Base-by-base conservation (phyloP, 2,888 invertebrate species). In the Synanthedon tipuliformis region DNA sequence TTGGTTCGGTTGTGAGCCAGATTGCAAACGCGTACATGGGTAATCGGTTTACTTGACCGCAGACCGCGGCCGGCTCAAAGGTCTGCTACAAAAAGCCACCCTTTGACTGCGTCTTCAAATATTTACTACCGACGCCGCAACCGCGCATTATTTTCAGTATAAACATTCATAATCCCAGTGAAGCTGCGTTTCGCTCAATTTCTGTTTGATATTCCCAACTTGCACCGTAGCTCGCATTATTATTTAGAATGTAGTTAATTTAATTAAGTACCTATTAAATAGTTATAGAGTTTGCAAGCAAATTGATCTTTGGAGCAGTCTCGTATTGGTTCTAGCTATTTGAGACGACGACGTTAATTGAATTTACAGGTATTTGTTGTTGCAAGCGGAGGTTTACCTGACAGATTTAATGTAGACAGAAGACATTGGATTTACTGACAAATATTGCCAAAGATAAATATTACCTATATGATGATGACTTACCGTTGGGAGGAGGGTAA, bases 21-120 rank as follows among this genome's bases (percentile, higher is more conserved):
- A 51, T 54, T 56, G n/a, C 34, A 34, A 34, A 16, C 34, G 51
- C 7, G 41, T 41, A 40, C 41, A 41, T 11, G 58, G 62, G 64
- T 78, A 85, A 87, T 87, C 81, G 84, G 84, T 73, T 87, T 85
- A 86, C 69, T 71, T 75, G 77, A 79, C 86, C 86, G 65, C 86
- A 79, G 62, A 76, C 79, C 80, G 68, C 81, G 67, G 64, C 58
- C 57, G 61, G 59, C 59, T 79, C 84, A 84, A 84, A 84, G 83
- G 81, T 65, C 75, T 72, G 65, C 61, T 59, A 77, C 81, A 82
- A 86, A 83, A 84, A 81, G 74, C 78, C 69, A 67, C 75, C 81
- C 85, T 85, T 85, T 86, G 82, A 84, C 78, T 75, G 56, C 69
- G 67, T 78, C 80, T 82, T 79, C 81, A 85, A 86, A 85, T 86